Base-by-base conservation (phyloP, 1,140 invertebrate genomes). In the Drosophila oshimai region DNA sequence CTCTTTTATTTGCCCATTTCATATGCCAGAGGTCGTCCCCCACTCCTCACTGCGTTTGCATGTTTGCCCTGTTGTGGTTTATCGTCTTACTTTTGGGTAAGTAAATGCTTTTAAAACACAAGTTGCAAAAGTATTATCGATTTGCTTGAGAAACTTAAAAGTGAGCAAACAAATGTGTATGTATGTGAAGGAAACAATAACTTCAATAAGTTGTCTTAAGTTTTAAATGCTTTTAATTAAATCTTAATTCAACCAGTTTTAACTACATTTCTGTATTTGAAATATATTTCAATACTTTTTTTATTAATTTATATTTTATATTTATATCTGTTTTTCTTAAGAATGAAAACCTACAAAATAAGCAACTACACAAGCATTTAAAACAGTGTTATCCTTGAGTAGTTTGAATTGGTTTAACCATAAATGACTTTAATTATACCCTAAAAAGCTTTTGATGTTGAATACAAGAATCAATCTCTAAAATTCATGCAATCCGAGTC, bases 1-100 rank as follows among this genome's bases (percentile, higher is more conserved):
- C 45, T 55, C 50, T 74, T 72, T 71, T 74, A 72, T 79, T 74
- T 79, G 55, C 61, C 44, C 74, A 79, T 79, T 86, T 71, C 42
- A 42, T 74, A 65, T 84, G 69, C 42, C 53, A 70, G 36, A 50
- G 45, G 37, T 26, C 7, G 37, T 26, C 7, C 4, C 15, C 3
- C 3, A 12, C 36, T 13, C 15, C 24, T 24, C 33, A 17, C 15
- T 9, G 12, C 17, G 6, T 6, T 24, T 26, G 13, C 15, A 45
- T 83, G 55, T 62, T 44, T 60, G 17, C 15, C 12, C 26, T 34
- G 39, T 54, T 60, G 58, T 20, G 58, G 58, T 60, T 62, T 62
- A 26, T 41, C 58, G 26, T 22, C n/a, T 2, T 28, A 20, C 37
- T 33, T 42, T 42, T 33, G 26, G 57, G 22, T 13, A 9, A 28